Conservation (phyloP, 1,140 invertebrate genomes). For the Protaetia brevitarsis region DNA sequence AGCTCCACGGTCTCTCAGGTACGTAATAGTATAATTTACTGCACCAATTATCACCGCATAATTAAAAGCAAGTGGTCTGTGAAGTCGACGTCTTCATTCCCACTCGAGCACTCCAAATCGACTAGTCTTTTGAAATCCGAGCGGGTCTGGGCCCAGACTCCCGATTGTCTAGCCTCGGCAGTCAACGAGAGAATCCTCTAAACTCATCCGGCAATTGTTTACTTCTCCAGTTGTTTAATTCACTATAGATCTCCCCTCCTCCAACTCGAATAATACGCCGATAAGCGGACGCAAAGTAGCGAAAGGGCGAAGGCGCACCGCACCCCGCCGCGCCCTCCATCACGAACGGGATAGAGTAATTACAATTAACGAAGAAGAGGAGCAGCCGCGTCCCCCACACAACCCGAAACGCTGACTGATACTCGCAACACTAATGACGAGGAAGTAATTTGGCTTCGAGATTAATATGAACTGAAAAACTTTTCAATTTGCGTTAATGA, state of each 20-base stretch:
- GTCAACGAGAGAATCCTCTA: background rate
- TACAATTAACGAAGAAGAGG: conserved; percentile 36
- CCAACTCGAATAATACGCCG: background rate
- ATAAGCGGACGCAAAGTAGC: conserved; percentile 24
- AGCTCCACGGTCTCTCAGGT: background rate
- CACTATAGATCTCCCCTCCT: background rate
- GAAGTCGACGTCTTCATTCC: conserved; percentile 2
- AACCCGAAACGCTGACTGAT: conserved; percentile 32
- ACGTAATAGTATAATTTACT: background rate
- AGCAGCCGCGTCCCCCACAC: background rate
- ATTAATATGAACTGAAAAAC: conserved; percentile 39
- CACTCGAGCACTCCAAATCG: background rate
- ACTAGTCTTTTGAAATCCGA: background rate
- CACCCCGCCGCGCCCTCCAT: conserved; percentile 24
- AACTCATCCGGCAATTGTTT: background rate
- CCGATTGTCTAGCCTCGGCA: no score
- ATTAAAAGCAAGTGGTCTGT: conserved; percentile 9
- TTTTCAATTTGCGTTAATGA: conserved; percentile 41
- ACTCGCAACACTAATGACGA: conserved; percentile 37
- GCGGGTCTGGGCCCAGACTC: background rate
- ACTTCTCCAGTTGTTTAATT: conserved; percentile 12
- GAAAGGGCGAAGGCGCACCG: conserved; percentile 5
- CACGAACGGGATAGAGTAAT: conserved; percentile 41
- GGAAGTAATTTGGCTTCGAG: conserved; percentile 37
- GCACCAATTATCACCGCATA: background rate